These are phyloP conservation scores for Dermolepida albohirtum DNA, from an alignment of 2,888 invertebrate species.

Conservation along the genomic window DNA sequence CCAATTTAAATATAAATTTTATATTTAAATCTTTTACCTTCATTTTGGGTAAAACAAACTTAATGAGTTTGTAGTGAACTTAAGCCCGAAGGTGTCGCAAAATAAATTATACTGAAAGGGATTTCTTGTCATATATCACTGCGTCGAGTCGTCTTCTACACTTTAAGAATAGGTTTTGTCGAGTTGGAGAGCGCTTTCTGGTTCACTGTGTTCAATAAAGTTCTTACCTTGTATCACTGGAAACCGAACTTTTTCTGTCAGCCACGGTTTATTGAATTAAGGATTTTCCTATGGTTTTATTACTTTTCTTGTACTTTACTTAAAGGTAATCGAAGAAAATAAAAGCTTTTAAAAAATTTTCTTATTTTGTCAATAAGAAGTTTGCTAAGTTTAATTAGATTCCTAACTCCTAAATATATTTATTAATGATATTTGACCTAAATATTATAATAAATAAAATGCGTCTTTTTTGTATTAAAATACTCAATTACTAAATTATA, in stretches of 20 bases:
- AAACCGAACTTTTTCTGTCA: constrained; percentile 24
- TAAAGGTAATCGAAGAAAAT: constrained; percentile 12
- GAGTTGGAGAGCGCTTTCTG: constrained; percentile 23
- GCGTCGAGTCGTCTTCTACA: constrained; percentile 51
- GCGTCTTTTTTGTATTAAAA: too few relatives aligned
- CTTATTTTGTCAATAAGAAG: too few relatives aligned
- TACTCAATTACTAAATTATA: too few relatives aligned
- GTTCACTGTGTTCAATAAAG: constrained; percentile 31
- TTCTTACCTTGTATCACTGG: constrained; percentile 33
- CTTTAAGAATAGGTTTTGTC: constrained; percentile 35
- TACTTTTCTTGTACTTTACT: constrained; percentile 11
- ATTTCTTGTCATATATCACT: constrained; percentile 61
- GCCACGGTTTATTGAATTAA: constrained; percentile 24
- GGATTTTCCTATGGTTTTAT: constrained; percentile 23
- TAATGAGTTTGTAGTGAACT: constrained; percentile 45
- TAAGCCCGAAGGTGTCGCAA: constrained; percentile 54
- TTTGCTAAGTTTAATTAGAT: too few relatives aligned
- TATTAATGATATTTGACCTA: too few relatives aligned
- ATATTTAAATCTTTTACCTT: constrained; percentile 47
- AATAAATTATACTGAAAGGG: constrained; percentile 62
- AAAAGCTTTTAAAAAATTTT: neutral
- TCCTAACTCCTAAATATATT: too few relatives aligned
- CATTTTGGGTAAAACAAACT: constrained; percentile 45
- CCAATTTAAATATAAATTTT: constrained; percentile 48
- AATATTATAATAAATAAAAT: too few relatives aligned